phyloP scores from a whole-genome alignment of 2,797 vertebrate genomes.

The Emydoidea blandingii region DNA sequence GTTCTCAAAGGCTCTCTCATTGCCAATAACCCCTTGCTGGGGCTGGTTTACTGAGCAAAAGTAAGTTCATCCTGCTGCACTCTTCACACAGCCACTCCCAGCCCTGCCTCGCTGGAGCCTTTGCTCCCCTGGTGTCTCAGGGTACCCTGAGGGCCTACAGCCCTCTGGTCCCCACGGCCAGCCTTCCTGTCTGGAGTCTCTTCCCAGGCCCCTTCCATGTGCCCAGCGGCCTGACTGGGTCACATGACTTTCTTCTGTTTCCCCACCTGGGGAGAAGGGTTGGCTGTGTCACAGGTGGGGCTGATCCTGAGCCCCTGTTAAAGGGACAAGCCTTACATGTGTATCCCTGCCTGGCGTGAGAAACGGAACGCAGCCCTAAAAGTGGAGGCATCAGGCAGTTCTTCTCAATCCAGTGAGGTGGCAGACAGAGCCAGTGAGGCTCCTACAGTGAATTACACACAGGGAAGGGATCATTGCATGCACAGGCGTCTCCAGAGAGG shows the following conservation, averaged over 20 bases:
- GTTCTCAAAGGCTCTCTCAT: not conserved
- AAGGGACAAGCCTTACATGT: not conserved
- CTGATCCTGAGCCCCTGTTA: not conserved
- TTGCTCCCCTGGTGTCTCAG: not conserved
- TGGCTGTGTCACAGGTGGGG: not conserved
- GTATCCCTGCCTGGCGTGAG: not conserved
- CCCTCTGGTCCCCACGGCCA: not conserved
- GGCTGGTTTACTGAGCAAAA: not conserved
- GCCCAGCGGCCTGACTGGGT: not conserved
- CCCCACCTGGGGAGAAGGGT: too few relatives aligned
- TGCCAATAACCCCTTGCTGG: not conserved
- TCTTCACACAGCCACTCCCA: not conserved
- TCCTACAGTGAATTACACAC: not conserved
- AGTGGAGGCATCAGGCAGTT: not conserved
- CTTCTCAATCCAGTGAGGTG: not conserved
- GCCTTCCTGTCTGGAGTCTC: not conserved
- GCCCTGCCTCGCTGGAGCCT: not conserved
- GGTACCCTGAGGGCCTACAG: not conserved
- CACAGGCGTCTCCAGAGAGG: not conserved
- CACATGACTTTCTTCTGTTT: not conserved
- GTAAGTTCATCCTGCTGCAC: not conserved
- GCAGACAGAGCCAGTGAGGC: not conserved
- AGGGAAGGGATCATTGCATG: not conserved
- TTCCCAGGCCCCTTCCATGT: not conserved
- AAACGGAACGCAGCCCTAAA: not conserved